Evolutionary conservation across 2,888 invertebrate species (phyloP), one percentile per base, ranked within the genome.

Genomic region (Amphipyra tragopoginis): DNA sequence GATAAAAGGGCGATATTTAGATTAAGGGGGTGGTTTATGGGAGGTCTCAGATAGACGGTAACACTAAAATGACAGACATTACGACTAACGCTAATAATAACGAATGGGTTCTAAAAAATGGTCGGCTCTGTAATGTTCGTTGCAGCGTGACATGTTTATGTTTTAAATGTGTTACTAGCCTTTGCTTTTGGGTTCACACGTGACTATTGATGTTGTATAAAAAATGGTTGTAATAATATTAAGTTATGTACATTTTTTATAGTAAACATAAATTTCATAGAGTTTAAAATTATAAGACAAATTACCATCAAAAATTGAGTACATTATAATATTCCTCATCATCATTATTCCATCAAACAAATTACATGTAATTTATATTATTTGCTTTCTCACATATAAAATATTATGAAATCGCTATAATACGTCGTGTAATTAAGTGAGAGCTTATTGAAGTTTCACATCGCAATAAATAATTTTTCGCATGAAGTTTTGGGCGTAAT

Each of bases 1-100:
- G 93, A 93, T 93, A 92, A 93, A 93, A 91, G 91, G 86, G 87
- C 88, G 91, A 90, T 93, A 92, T 93, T 93, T 93, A 92, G 90
- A 90, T 89, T 90, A 88, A 79, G 89, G 88, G 89, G 88, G 90
- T 89, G 88, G 89, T 91, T 91, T 91, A 91, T 89, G 89, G 89
- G 90, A 88, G 90, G 89, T 87, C 87, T 85, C 82, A 86, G 84
- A 83, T 82, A 82, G 84, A 74, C 80, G 81, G 82, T 80, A 84
- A 85, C 84, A 86, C 86, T 87, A 86, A 88, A 87, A 85, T 88
- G 90, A 90, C 89, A 87, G 86, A 89, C 87, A 87, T 90, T 89
- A 88, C 86, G 86, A 83, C 85, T 84, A 81, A 80, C 80, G 82
- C 87, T 90, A 90, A 91, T 90, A 86, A 85, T 90, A 87, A 92